phyloP scores from a whole-genome alignment of 2,113 vertebrate species.

The Hyla sarda region DNA sequence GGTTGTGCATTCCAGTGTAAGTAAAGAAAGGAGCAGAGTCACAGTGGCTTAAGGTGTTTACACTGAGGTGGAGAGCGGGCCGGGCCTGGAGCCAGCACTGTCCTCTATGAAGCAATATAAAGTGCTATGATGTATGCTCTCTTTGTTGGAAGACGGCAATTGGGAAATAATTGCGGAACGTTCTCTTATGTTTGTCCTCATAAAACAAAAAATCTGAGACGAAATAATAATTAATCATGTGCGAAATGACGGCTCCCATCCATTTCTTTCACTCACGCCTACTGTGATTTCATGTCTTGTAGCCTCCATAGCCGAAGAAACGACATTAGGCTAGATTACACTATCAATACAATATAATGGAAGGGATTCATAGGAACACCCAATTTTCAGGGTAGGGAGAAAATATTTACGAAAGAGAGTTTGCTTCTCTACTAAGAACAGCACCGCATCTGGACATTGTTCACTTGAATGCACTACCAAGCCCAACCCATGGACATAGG shows the following conservation, averaged over 20 bases:
- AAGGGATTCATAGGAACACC: neutral
- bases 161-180: conserved; percentile 57
- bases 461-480: no score
- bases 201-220: conserved; percentile 54
- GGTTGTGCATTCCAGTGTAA: conserved; percentile 42
- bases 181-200: conserved; percentile 54
- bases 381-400: neutral
- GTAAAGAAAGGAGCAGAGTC: conserved; percentile 52
- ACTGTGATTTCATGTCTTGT: neutral
- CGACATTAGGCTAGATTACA: neutral
- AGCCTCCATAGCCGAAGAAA: neutral
- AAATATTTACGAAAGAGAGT: no score
- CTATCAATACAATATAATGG: neutral
- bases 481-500: no score
- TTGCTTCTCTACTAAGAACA: no score
- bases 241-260: neutral
- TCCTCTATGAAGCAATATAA: conserved; percentile 46
- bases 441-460: no score
- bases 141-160: conserved; percentile 47
- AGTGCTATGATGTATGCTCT: conserved; percentile 38
- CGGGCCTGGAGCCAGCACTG: conserved; percentile 53
- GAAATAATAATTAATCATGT: conserved; percentile 39
- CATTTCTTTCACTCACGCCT: conserved; percentile 46
- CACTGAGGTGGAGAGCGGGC: conserved; percentile 41
- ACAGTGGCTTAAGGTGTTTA: conserved; percentile 52